Evolutionary conservation across 2,113 vertebrate species (phyloP), one percentile per base, ranked within the genome.

Genomic region (Ceyx melanurus): DNA sequence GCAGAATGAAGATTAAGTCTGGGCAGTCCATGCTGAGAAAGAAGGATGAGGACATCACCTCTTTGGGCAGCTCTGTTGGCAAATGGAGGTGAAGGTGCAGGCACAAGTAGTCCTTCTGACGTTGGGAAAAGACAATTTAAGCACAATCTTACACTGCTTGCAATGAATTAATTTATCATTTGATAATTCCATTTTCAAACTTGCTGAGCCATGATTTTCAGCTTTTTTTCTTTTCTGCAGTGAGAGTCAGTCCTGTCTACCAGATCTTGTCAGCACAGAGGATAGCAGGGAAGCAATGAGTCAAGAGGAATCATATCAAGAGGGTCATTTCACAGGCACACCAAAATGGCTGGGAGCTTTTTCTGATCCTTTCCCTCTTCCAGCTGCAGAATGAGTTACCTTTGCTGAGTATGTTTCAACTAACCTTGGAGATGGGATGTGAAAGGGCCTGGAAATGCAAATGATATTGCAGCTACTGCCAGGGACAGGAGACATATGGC

Each of bases 231-330:
- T 26, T 53, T 26, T 26, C 73, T 89, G 51, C 66, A 82, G 31
- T 0, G 4, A 76, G 45, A 8, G 18, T 87, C 31, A 61, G 26
- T 23, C 23, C 29, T 82, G 58, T 68, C 67, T 72, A 76, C 37
- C 58, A 45, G 78, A 40, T n/a, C 61, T 68, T 82, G 40, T 40
- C 0, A 3, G 15, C 28, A 78, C 65, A 48, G 56, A 60, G 0
- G 48, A 20, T 33, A 11, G 78, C 62, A 40, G 50, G 57, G 42
- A 86, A 92, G 26, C 7, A 1, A 45, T 64, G 75, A 85, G 71
- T 88, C 82, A 93, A 68, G 78, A 94, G 75, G 71, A 82, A 87
- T 94, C 86, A 77, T 73, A 93, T 80, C 81, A 90, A 67, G 26
- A 67, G 21, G 46, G 40, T 89, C 23, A 70, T 85, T 92, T 92